Evolutionary conservation across 2,113 vertebrate species (phyloP), one percentile per base, ranked within the genome.

Genomic region (Lutjanus erythropterus): DNA sequence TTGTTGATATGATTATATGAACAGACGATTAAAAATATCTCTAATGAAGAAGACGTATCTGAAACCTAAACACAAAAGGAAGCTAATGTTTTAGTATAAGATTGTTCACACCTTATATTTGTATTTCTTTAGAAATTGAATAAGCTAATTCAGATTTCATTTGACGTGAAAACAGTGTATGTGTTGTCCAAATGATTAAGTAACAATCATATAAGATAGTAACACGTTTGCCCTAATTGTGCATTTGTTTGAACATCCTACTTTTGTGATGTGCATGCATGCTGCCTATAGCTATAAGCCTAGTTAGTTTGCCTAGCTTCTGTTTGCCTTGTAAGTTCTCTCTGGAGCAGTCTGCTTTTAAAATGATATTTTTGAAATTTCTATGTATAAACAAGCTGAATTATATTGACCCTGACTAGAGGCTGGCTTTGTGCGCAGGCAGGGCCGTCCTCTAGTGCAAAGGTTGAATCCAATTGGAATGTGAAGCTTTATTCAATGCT

Each of bases 261-360:
- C 87, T 90, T n/a, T 80, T 83, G 89, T 88, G 80, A 91, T 87
- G 89, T 89, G 89, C 91, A 75, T 94, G 94, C 94, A 94, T 95
- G 94, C 92, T 91, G 90, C 90, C 91, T 92, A 70, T 92, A 92
- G 89, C 84, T 92, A 75, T 92, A 33, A 84, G 79, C 88, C 65
- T 90, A 90, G 90, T 91, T 90, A 90, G 89, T 86, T 91, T 88
- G 83, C 94, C 86, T 89, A 76, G 83, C 80, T 86, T 91, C 66
- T 85, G 79, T 92, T 91, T 87, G 68, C 88, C 78, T 90, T 52
- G 58, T 81, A 77, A 81, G 60, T 85, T 84, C 71, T 89, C 50
- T 92, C 77, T 71, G 60, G 35, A 86, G 56, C 66, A 41, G 56
- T 87, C 76, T 84, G 75, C 78, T 83, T 83, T 88, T 44, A 71